phyloP scores from a whole-genome alignment of 2,113 vertebrate genomes.

The Saimiri boliviensis region DNA sequence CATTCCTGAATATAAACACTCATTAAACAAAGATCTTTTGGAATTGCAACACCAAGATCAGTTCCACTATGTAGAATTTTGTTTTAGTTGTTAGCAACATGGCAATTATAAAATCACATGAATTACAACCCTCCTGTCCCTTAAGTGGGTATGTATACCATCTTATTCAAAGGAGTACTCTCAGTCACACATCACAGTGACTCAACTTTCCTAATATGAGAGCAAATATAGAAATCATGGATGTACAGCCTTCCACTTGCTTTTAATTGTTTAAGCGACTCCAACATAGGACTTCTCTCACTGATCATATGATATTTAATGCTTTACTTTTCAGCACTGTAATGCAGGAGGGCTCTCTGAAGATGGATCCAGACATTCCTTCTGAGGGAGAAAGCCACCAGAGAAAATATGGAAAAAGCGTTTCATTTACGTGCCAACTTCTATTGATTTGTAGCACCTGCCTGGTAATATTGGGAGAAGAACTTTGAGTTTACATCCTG shows the following conservation, averaged over 20 bases:
- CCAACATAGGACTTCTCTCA: neutral
- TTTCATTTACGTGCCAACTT: neutral
- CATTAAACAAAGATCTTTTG: neutral
- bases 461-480: neutral
- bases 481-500: neutral
- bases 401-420: neutral
- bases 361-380: neutral
- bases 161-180: neutral
- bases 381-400: neutral
- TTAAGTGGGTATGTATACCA: neutral
- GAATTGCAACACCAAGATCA: neutral
- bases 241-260: neutral
- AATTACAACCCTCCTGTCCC: neutral
- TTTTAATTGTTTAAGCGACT: constrained; percentile 4
- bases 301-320: neutral
- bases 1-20: neutral
- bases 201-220: neutral
- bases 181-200: neutral
- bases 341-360: neutral
- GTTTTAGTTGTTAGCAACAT: neutral
- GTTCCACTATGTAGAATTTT: neutral
- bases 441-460: neutral
- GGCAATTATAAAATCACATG: neutral
- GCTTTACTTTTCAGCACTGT: neutral
- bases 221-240: neutral